These are phyloP conservation scores for Polydrusus tereticollis DNA, from an alignment of 2,888 invertebrate species.

Conservation along the genomic window DNA sequence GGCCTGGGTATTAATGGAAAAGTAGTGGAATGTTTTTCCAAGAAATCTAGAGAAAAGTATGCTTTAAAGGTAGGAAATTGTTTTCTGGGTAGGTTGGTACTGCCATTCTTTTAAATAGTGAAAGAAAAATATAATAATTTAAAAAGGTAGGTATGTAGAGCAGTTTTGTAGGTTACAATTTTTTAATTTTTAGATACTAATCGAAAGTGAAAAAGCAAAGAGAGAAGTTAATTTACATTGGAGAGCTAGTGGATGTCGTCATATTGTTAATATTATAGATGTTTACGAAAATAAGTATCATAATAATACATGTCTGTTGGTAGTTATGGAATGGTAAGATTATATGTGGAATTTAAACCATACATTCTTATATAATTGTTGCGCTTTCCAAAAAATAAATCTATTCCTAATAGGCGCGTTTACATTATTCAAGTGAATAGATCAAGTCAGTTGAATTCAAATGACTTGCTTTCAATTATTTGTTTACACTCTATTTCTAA, in stretches of 20 bases:
- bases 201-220: constrained; percentile 92
- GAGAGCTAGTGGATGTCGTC: constrained; percentile 89
- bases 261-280: constrained; percentile 93
- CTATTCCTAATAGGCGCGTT: no score
- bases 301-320: constrained; percentile 90
- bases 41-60: constrained; percentile 81
- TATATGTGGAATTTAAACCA: neutral
- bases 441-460: no score
- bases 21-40: constrained; percentile 94
- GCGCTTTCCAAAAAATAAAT: neutral
- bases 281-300: constrained; percentile 98
- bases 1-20: constrained; percentile 99
- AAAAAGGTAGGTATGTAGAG: neutral
- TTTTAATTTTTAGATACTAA: constrained; percentile 79
- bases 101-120: neutral
- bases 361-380: neutral
- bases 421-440: no score
- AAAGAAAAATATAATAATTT: no score
- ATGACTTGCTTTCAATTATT: no score
- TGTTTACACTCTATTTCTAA: no score
- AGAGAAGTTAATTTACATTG: constrained; percentile 97
- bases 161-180: constrained; percentile 1
- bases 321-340: constrained; percentile 98
- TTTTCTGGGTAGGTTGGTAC: neutral
- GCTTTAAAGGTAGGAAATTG: constrained; percentile 85